Conservation (phyloP, 2,888 invertebrate genomes). For the Trypoxylon attenuatum region DNA sequence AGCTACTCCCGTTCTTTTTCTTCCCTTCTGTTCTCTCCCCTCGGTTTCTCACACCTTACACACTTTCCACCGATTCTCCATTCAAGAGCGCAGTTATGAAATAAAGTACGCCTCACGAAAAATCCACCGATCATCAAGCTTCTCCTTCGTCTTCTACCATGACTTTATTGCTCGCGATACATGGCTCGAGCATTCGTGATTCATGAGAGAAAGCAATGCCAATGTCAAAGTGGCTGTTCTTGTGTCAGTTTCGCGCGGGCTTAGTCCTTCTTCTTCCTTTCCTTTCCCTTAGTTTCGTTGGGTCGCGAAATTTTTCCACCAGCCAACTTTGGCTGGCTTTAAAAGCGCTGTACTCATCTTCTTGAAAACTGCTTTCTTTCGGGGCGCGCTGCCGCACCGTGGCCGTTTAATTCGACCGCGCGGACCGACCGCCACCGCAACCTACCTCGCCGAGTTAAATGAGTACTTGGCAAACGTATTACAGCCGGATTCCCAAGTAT, state of each 20-base stretch:
- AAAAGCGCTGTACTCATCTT: not conserved
- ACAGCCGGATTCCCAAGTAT: not conserved
- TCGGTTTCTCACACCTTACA: slow-evolving; percentile 18
- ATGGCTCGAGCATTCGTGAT: slow-evolving; percentile 23
- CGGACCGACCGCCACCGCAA: not conserved
- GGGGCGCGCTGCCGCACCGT: not conserved
- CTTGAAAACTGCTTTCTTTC: not conserved
- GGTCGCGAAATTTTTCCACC: not conserved
- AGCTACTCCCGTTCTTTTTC: slow-evolving; percentile 37
- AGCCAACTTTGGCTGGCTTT: not conserved
- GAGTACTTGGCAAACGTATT: not conserved
- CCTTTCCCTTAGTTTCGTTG: not conserved
- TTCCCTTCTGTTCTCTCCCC: slow-evolving; percentile 19
- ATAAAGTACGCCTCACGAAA: slow-evolving; percentile 33
- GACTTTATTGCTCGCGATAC: slow-evolving; percentile 21
- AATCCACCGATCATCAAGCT: slow-evolving; percentile 38
- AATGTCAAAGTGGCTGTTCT: not conserved
- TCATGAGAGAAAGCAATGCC: slow-evolving; percentile 15
- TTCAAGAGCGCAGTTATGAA: slow-evolving; percentile 42
- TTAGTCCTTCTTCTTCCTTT: not conserved
- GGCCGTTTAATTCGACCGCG: not conserved
- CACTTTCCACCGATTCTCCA: slow-evolving; percentile 36
- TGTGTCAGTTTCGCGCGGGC: not conserved
- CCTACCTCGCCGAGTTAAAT: not conserved
- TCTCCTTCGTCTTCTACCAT: slow-evolving; percentile 14